Conservation (phyloP, 1,140 invertebrate species). For the Arion vulgaris region DNA sequence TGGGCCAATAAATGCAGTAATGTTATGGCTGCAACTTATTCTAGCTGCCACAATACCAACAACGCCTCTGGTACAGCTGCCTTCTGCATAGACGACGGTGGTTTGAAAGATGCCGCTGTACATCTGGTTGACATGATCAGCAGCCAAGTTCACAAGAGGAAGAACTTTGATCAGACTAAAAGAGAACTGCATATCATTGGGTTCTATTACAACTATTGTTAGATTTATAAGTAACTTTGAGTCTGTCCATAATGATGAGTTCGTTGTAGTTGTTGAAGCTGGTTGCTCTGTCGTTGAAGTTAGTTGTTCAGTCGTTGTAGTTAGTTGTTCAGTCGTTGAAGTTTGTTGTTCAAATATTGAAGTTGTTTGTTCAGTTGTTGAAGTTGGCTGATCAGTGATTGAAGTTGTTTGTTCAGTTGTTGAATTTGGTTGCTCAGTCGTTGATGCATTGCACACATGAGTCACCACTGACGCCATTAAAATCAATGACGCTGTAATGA, state of each 20-base stretch:
- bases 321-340: neutral
- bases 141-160: conserved; percentile 12
- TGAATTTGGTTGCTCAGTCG: neutral
- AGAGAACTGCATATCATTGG: neutral
- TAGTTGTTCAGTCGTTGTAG: neutral
- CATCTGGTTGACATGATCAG: conserved; percentile 7
- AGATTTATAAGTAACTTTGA: neutral
- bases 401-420: neutral
- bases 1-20: conserved; percentile 37
- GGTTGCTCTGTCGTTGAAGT: neutral
- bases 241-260: neutral
- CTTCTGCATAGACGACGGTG: neutral
- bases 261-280: neutral
- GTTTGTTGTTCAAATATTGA: neutral
- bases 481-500: neutral
- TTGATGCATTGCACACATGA: neutral
- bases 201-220: neutral
- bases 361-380: neutral
- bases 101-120: conserved; percentile 11
- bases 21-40: conserved; percentile 24
- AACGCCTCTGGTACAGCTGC: conserved; percentile 12
- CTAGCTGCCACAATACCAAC: conserved; percentile 20
- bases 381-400: neutral
- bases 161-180: conserved; percentile 10
- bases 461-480: neutral